Evolutionary conservation across 2,888 invertebrate genomes (phyloP).

Genomic region (Elmis aenea): DNA sequence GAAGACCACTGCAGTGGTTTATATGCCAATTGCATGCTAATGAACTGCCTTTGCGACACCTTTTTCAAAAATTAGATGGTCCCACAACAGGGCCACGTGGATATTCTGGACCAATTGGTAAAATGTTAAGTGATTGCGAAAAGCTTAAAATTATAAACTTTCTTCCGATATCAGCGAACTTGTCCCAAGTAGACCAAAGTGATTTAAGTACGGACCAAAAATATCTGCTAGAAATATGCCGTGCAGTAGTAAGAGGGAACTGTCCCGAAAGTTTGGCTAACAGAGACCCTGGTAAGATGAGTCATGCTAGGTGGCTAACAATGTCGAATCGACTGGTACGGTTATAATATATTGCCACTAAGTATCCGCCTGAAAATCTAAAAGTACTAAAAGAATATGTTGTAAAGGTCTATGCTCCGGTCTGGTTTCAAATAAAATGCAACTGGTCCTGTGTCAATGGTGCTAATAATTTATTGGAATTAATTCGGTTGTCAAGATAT

Average conservation of each 20-base stretch:
- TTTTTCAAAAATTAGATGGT: slow-evolving; percentile 24
- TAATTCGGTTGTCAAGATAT: slow-evolving; percentile 12
- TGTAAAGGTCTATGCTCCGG: slow-evolving; percentile 27
- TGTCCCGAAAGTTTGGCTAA: no score
- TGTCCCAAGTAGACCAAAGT: no score
- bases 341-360: no score
- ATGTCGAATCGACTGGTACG: no score
- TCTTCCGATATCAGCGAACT: no score
- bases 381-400: slow-evolving; percentile 19
- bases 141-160: background rate
- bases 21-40: slow-evolving; percentile 23
- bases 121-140: background rate
- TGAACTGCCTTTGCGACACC: slow-evolving; percentile 22
- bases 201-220: no score
- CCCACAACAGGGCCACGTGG: slow-evolving; percentile 20
- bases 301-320: no score
- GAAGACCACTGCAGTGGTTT: slow-evolving; percentile 22
- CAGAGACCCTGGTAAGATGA: no score
- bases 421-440: slow-evolving; percentile 27
- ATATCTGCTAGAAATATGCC: slow-evolving; percentile 2
- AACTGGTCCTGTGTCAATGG: slow-evolving; percentile 28
- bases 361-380: no score
- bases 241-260: no score
- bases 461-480: slow-evolving; percentile 20
- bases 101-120: slow-evolving; percentile 17